A percentile compares a stretch with the other conserved stretches of the same genome.
Evolutionary conservation across 1,140 invertebrate species (phyloP).

Genomic region (Drosophila rufa): DNA sequence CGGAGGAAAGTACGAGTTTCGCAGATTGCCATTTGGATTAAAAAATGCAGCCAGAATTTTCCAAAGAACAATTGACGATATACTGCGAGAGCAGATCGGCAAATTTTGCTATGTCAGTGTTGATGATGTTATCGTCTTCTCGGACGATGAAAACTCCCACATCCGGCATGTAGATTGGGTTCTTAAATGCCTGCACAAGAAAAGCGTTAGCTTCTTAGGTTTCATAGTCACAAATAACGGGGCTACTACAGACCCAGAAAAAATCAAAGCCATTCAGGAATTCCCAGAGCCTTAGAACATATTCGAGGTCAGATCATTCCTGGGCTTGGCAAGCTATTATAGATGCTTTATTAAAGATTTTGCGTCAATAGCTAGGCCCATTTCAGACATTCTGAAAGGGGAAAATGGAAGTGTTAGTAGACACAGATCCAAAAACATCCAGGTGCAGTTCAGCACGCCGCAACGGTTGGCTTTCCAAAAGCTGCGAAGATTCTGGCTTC

Average conservation of each 20-base stretch:
- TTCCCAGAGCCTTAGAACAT: background rate
- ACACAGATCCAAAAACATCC: conserved; percentile 1
- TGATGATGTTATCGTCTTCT: conserved; percentile 12
- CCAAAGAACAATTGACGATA: conserved; percentile 25
- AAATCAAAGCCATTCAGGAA: too few species aligned
- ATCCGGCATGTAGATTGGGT: too few species aligned
- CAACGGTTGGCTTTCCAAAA: background rate
- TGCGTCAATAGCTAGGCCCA: background rate
- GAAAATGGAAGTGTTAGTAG: background rate
- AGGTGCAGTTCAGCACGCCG: background rate
- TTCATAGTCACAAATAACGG: too few species aligned
- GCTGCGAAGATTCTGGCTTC: too few species aligned
- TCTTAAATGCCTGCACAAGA: too few species aligned
- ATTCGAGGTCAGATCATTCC: background rate
- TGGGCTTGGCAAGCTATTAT: background rate
- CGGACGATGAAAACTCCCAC: too few species aligned
- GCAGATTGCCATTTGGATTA: too few species aligned
- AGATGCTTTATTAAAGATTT: conserved; percentile 1
- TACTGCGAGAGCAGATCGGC: conserved; percentile 18
- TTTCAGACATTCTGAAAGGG: background rate
- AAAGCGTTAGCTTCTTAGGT: too few species aligned
- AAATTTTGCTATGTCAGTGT: conserved; percentile 3
- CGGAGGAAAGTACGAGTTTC: conserved; percentile 47
- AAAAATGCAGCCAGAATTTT: too few species aligned
- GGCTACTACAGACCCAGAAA: too few species aligned